Evolutionary conservation across 2,888 invertebrate species (phyloP).

Genomic region (Dasysyrphus tricinctus): DNA sequence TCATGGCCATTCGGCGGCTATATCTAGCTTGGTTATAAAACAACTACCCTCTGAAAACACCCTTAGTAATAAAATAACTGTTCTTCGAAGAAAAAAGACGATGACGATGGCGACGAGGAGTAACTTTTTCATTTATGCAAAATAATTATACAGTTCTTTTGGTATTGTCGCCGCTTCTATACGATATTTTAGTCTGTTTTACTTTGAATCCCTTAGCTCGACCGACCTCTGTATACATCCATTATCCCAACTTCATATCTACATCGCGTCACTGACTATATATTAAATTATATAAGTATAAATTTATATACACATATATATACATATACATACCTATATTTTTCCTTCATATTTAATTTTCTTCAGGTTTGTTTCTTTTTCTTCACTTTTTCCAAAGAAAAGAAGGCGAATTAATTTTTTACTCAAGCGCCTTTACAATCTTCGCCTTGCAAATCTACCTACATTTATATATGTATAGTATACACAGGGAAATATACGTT

Average conservation of each 20-base stretch:
- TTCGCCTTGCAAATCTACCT: slow-evolving; percentile 10
- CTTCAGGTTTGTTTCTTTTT: slow-evolving; percentile 56
- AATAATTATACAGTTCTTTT: slow-evolving; percentile 71
- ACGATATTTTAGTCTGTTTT: slow-evolving; percentile 40
- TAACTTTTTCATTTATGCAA: slow-evolving; percentile 73
- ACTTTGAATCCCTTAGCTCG: slow-evolving; percentile 41
- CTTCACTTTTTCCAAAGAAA: slow-evolving; percentile 45
- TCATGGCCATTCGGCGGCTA: slow-evolving; percentile 37
- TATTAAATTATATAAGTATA: slow-evolving; percentile 19
- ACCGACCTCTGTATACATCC: slow-evolving; percentile 41
- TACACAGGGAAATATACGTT: slow-evolving; percentile 44
- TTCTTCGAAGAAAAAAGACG: slow-evolving; percentile 39
- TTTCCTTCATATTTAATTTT: slow-evolving; percentile 64
- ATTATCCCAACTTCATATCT: slow-evolving; percentile 11
- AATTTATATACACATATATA: neutral
- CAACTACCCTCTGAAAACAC: slow-evolving; percentile 19
- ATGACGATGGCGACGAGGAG: slow-evolving; percentile 52
- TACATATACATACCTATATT: neutral
- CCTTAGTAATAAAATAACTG: slow-evolving; percentile 45
- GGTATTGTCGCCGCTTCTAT: slow-evolving; percentile 60
- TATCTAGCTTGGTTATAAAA: slow-evolving; percentile 24
- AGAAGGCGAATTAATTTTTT: slow-evolving; percentile 65
- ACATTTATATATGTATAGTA: neutral
- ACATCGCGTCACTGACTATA: slow-evolving; percentile 36
- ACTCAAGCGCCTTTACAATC: slow-evolving; percentile 53